Evolutionary conservation across 2,888 invertebrate species (phyloP).

Genomic region (Leptinotarsa peninsularis): DNA sequence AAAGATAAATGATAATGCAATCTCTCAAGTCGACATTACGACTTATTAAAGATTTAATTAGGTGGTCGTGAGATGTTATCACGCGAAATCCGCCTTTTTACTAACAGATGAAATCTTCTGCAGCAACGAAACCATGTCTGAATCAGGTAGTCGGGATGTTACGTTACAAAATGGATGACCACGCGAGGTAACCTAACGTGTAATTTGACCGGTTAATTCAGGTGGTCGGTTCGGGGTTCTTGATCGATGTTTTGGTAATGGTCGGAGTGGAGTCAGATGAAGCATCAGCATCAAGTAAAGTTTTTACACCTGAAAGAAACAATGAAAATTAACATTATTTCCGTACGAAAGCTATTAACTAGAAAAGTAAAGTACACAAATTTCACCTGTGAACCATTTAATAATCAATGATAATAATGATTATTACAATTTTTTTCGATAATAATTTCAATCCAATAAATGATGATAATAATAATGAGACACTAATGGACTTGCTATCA

Average conservation of each 20-base stretch:
- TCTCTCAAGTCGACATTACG: constrained; percentile 19
- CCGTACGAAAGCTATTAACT: no score
- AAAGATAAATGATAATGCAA: constrained; percentile 34
- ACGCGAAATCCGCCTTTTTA: constrained; percentile 20
- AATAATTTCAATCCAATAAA: no score
- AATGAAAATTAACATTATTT: no score
- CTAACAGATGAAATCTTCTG: constrained; percentile 21
- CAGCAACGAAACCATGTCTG: not conserved
- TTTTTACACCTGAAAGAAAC: no score
- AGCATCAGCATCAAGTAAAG: no score
- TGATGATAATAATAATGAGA: no score
- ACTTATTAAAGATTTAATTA: constrained; percentile 30
- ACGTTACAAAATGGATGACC: constrained; percentile 17
- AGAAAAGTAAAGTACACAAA: no score
- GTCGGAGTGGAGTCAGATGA: not conserved
- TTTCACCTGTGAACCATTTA: no score
- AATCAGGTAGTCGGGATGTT: constrained; percentile 10
- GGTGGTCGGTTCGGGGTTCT: constrained; percentile 11
- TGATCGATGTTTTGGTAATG: constrained; percentile 3
- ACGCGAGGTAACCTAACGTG: constrained; percentile 12
- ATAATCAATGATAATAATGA: no score
- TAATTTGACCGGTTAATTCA: constrained; percentile 13
- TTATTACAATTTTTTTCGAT: no score
- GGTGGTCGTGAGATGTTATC: constrained; percentile 24
- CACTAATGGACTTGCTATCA: no score